Evolutionary conservation across 30 jellyfish, hydroid and myxozoan genomes (phyloP).

Genomic region (Morbakka virulenta): DNA sequence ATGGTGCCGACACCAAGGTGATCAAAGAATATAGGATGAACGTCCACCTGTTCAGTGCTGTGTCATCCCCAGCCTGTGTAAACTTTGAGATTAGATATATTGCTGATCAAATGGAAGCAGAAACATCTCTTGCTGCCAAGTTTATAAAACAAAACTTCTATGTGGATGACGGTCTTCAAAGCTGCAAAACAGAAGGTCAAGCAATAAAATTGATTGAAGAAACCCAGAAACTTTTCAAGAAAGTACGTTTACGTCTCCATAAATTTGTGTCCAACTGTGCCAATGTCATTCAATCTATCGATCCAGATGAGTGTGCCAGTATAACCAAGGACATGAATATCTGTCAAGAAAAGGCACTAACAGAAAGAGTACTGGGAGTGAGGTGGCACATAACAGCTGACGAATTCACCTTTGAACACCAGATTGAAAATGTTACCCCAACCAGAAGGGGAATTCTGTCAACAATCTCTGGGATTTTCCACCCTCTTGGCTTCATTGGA

Average conservation of each 20-base stretch:
- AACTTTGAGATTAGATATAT: constrained; percentile 20
- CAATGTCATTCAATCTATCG: constrained; percentile 9
- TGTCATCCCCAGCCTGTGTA: constrained; percentile 25
- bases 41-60: constrained; percentile 43
- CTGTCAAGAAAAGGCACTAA: no score
- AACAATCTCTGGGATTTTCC: no score
- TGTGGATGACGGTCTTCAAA: constrained; percentile 7
- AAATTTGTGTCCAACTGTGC: constrained; percentile 9
- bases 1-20: constrained; percentile 16
- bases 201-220: constrained; percentile 13
- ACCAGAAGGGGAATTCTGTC: no score
- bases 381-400: no score
- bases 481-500: no score
- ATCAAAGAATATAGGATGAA: constrained; percentile 14
- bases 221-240: constrained; percentile 2
- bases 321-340: no score
- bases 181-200: neutral
- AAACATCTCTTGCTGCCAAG: constrained; percentile 4
- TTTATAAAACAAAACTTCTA: no score
- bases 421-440: no score
- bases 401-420: no score
- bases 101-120: no score
- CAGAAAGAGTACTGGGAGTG: no score
- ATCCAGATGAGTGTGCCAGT: no score
- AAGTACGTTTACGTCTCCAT: constrained; percentile 14